Percentiles rank a stretch among this genome's conserved stretches.
Conservation (phyloP, 2,888 invertebrate species). For the Eupithecia dodoneata region DNA sequence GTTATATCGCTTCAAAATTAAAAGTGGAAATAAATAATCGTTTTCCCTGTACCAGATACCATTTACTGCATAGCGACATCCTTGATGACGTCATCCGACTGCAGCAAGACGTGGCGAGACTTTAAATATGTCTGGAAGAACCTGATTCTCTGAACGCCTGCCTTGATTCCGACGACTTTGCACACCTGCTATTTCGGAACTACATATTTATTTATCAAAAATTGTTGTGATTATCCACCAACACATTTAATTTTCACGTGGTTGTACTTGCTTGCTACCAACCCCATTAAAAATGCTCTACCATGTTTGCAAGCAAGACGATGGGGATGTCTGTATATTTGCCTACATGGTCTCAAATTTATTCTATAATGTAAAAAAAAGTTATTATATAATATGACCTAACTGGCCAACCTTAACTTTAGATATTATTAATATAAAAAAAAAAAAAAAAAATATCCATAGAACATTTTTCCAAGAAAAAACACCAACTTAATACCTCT, state of each 20-base stretch:
- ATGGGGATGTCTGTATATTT: background rate
- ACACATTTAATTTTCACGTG: constrained; percentile 1
- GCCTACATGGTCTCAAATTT: too few species aligned
- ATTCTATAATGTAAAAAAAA: background rate
- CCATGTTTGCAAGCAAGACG: background rate
- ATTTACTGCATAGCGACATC: constrained; percentile 37
- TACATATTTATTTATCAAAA: constrained; percentile 37
- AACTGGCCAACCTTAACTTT: background rate
- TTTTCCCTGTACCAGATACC: constrained; percentile 15
- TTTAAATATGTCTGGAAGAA: constrained; percentile 50
- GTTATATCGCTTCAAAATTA: background rate
- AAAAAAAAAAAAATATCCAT: too few species aligned
- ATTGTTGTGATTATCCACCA: background rate
- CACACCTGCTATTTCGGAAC: constrained; percentile 72
- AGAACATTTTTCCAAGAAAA: background rate
- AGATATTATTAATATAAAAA: background rate
- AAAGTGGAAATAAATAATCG: constrained; percentile 7
- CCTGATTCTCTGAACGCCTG: constrained; percentile 68
- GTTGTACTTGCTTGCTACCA: background rate
- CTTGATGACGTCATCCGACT: constrained; percentile 64
- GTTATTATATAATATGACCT: background rate
- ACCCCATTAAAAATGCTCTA: background rate
- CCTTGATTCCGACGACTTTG: constrained; percentile 68
- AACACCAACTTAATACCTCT: background rate
- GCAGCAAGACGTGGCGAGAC: constrained; percentile 51